A percentile compares a stretch with the other conserved stretches of the same genome.
These are phyloP conservation scores for Drepana arcuata DNA, from an alignment of 1,140 invertebrate genomes.

Conservation along the genomic window DNA sequence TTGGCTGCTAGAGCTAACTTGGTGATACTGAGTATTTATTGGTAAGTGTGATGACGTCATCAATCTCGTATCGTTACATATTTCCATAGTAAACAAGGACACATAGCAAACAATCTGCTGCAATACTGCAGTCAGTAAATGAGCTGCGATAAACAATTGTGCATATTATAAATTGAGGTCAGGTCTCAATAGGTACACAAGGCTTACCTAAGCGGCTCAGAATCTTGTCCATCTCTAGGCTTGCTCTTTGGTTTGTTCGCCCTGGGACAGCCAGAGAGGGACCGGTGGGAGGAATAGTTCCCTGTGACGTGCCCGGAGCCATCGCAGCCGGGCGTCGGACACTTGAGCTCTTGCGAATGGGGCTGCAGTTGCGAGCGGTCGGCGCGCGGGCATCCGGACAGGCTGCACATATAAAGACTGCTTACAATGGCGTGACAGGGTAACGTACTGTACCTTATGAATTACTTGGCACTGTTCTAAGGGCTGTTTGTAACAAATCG, in stretches of 20 bases:
- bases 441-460: conserved; percentile 84
- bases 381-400: conserved; percentile 92
- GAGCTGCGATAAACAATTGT: too few species aligned
- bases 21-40: too few species aligned
- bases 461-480: too few species aligned
- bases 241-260: conserved; percentile 95
- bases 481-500: too few species aligned
- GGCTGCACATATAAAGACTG: conserved; percentile 78
- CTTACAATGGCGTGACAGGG: conserved; percentile 78
- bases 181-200: conserved; percentile 1
- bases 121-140: too few species aligned
- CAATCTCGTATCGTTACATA: too few species aligned
- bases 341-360: conserved; percentile 84
- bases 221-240: conserved; percentile 91
- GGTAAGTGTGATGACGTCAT: too few species aligned
- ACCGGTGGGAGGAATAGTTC: conserved; percentile 90
- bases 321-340: conserved; percentile 90
- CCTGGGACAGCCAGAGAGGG: conserved; percentile 91
- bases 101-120: too few species aligned
- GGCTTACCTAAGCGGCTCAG: conserved; percentile 87
- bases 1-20: too few species aligned
- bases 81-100: too few species aligned
- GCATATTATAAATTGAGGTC: too few species aligned
- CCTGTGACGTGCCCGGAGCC: conserved; percentile 89
- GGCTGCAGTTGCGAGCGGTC: conserved; percentile 93